Evolutionary conservation across 1,140 invertebrate genomes (phyloP), one percentile per base, ranked within the genome.

Genomic region (Brachionus sp.): DNA sequence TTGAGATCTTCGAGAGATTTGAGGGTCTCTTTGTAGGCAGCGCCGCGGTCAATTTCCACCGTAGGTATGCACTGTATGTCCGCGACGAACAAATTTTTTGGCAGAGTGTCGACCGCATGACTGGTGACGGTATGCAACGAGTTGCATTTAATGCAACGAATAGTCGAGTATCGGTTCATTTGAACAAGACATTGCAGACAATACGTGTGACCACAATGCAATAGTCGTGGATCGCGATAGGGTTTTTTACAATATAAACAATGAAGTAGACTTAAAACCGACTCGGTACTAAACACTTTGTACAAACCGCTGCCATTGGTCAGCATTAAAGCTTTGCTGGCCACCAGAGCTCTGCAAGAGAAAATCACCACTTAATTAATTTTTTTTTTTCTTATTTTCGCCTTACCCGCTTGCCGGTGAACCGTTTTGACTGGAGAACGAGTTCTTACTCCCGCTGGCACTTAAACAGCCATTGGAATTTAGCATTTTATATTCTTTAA

Each of bases 121-220:
- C 77, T 80, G 5, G 77, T 80, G 7, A 80, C 77, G 25, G 77
- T 80, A n/a, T 80, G 77, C 25, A 80, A 23, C 16, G 77, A 80
- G 57, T 80, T 80, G 25, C 77, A 80, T 62, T 66, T 80, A 7
- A 80, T 80, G n/a, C 77, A 80, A 19, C 77, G 46, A 16, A 80
- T 80, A 12, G 77, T 80, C 19, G 77, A 80, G 33, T 80, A 80
- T n/a, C 77, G 77, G 57, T 80, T 80, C 77, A 80, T 80, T 80
- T 80, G 50, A 62, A 80, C 50, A 19, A 80, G 39, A 37, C 77
- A 80, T 66, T 57, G 77, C 23, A 80, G 77, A 44, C 77, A 80
- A n/a, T 80, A 80, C n/a, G 77, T 80, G 29, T 80, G 77, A 37
- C 77, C 77, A 44, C 77, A 80, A 23, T 80, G 50, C 16, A 80